phyloP scores from a whole-genome alignment of 2,888 invertebrate genomes.

The Agrenia bidenticulata region DNA sequence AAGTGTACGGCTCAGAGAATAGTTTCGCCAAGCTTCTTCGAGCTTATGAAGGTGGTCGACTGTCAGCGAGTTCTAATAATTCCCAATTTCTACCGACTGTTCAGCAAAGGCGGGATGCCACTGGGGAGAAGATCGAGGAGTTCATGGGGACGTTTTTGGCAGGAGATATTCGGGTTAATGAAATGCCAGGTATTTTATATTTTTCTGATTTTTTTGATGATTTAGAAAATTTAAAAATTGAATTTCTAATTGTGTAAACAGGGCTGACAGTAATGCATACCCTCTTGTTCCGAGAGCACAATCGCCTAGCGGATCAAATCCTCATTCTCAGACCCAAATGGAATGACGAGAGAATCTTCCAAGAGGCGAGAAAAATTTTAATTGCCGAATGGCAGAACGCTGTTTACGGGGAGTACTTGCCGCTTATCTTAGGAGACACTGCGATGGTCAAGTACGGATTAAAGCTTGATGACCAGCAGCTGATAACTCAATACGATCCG shows the following conservation, averaged over 20 bases:
- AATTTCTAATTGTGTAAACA: background rate
- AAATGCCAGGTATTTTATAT: slow-evolving; percentile 47
- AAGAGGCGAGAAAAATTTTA: slow-evolving; percentile 25
- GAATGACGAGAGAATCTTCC: slow-evolving; percentile 30
- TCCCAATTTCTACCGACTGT: too few relatives aligned
- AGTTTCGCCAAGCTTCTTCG: slow-evolving; percentile 44
- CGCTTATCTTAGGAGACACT: background rate
- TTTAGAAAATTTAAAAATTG: background rate
- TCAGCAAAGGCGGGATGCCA: too few relatives aligned
- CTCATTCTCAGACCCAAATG: slow-evolving; percentile 1
- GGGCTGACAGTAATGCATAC: too few relatives aligned
- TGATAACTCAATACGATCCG: slow-evolving; percentile 6
- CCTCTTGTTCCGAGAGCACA: slow-evolving; percentile 40
- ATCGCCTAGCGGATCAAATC: slow-evolving; percentile 29
- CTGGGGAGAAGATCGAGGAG: too few relatives aligned
- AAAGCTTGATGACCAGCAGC: background rate
- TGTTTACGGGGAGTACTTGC: slow-evolving; percentile 16
- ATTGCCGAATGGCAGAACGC: slow-evolving; percentile 23
- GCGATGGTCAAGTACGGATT: slow-evolving; percentile 22
- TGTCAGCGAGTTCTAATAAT: too few relatives aligned
- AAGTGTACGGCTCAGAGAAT: slow-evolving; percentile 51
- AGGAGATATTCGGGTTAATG: slow-evolving; percentile 52
- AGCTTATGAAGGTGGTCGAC: slow-evolving; percentile 26
- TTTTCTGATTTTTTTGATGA: background rate
- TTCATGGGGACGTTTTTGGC: slow-evolving; percentile 52